Evolutionary conservation across 2,113 vertebrate species (phyloP).

Genomic region (Chloropsis cyanopogon): DNA sequence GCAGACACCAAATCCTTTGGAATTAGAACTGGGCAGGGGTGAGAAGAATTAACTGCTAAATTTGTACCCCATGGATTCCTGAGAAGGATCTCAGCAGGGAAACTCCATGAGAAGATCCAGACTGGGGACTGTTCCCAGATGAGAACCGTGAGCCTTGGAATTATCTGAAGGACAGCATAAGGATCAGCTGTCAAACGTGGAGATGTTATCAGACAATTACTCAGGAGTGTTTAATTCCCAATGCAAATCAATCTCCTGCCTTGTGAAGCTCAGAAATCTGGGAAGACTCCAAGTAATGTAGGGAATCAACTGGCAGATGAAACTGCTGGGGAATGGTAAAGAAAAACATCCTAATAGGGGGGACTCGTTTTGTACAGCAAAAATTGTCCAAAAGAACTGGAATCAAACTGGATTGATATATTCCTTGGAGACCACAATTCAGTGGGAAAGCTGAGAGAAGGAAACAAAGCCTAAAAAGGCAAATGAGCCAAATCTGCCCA

Average conservation of each 20-base stretch:
- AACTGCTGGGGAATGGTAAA: not conserved
- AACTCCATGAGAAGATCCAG: not conserved
- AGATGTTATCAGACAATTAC: not conserved
- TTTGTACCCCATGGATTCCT: not conserved
- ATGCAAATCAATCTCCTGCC: not conserved
- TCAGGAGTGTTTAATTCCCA: not conserved
- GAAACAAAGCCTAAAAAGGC: not conserved
- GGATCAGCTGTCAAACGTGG: not conserved
- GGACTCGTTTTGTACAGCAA: rapidly evolving
- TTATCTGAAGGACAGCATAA: not conserved
- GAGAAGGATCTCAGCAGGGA: not conserved
- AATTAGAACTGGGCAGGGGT: not conserved
- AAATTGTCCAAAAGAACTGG: not conserved
- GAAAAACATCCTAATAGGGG: not conserved
- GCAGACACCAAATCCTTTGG: not conserved
- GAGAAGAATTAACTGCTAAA: not conserved
- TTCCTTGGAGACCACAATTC: not conserved
- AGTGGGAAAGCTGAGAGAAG: not conserved
- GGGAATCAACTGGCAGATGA: not conserved
- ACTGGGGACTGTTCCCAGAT: not conserved
- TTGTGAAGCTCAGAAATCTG: not conserved
- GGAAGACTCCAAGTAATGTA: not conserved
- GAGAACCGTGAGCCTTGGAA: not conserved
- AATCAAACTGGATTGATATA: not conserved
- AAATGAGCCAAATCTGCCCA: not conserved